Conservation (phyloP, 2,113 vertebrate species). For the Martes martes region DNA sequence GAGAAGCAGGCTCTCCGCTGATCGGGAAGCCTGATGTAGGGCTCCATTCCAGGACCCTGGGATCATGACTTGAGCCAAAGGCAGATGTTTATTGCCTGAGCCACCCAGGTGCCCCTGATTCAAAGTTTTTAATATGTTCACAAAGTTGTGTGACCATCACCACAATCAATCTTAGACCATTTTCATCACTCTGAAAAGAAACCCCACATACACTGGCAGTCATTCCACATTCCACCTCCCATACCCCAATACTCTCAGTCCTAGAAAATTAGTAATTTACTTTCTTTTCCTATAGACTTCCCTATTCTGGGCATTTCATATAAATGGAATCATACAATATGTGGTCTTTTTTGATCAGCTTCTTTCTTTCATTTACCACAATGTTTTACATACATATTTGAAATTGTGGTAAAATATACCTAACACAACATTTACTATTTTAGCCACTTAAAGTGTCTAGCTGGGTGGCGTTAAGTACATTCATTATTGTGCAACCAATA, state of each 20-base stretch:
- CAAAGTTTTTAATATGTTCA: background rate
- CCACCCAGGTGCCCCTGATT: background rate
- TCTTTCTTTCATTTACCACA: background rate
- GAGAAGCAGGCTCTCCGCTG: no score
- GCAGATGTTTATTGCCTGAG: no score
- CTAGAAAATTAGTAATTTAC: background rate
- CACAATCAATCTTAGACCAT: background rate
- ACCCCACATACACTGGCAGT: background rate
- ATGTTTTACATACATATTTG: background rate
- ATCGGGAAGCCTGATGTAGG: no score
- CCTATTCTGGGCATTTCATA: background rate
- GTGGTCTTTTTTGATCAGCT: background rate
- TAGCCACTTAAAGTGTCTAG: background rate
- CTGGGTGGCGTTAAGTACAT: background rate
- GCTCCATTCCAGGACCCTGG: no score
- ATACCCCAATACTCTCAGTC: background rate
- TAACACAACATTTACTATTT: background rate
- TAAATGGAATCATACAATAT: background rate
- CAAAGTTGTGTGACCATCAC: background rate
- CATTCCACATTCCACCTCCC: background rate
- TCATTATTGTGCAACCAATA: background rate
- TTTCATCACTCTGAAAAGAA: background rate
- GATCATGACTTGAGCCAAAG: no score
- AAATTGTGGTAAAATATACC: background rate
- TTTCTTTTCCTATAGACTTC: conserved; percentile 3